Conservation (phyloP, 2,797 vertebrate species). For the Tachyglossus aculeatus region DNA sequence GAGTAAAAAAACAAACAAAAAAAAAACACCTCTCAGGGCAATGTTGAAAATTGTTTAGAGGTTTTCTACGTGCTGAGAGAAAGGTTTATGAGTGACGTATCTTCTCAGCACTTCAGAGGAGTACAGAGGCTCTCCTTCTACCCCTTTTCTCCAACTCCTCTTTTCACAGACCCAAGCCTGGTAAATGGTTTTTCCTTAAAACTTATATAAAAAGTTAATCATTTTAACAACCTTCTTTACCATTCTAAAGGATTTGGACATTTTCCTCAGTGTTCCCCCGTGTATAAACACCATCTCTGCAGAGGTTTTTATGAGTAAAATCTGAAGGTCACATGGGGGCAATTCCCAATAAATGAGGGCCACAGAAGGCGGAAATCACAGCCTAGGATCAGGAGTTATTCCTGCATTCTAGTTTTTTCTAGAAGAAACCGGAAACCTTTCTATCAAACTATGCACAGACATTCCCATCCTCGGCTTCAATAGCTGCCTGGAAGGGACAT, state of each 20-base stretch:
- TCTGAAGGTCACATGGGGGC: conserved; percentile 28
- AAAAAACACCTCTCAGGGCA: background rate
- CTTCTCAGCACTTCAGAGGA: conserved; percentile 16
- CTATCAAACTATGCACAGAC: background rate
- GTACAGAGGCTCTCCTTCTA: background rate
- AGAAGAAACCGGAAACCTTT: conserved; percentile 42
- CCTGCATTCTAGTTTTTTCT: conserved; percentile 46
- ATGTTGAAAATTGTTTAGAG: background rate
- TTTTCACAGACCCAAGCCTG: conserved; percentile 5
- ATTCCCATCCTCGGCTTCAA: background rate
- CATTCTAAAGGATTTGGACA: conserved; percentile 22
- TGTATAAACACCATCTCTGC: background rate
- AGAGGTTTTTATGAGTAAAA: conserved; percentile 52
- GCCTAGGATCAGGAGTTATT: conserved; percentile 50
- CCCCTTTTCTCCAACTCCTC: no score
- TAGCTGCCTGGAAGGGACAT: background rate
- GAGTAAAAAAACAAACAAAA: no score
- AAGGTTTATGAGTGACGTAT: conserved; percentile 7
- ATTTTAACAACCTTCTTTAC: conserved; percentile 34
- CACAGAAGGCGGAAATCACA: conserved; percentile 42
- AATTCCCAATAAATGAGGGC: conserved; percentile 36
- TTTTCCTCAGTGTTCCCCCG: conserved; percentile 49
- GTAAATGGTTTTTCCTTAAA: conserved; percentile 49
- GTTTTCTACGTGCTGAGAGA: conserved; percentile 19
- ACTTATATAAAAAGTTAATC: conserved; percentile 26